These are phyloP conservation scores for Epicampocera succincta DNA, from an alignment of 2,888 invertebrate species.

Conservation along the genomic window DNA sequence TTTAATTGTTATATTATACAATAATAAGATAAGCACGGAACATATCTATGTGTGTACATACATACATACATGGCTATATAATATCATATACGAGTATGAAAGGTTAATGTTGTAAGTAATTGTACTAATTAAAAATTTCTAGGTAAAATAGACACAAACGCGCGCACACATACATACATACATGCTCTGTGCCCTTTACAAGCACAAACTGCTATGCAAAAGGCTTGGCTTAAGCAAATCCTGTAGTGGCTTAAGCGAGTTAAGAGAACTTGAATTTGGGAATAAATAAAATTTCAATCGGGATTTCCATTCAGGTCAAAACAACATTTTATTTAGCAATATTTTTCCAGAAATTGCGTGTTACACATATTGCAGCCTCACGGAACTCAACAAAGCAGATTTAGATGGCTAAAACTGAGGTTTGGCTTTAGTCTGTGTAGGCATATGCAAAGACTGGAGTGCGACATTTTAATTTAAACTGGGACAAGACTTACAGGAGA, in stretches of 20 bases:
- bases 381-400: slow-evolving; percentile 23
- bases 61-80: too few relatives aligned
- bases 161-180: neutral
- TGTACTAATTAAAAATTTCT: slow-evolving; percentile 78
- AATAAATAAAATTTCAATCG: slow-evolving; percentile 78
- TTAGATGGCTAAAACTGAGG: slow-evolving; percentile 43
- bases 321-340: slow-evolving; percentile 50
- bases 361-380: slow-evolving; percentile 8
- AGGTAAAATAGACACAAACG: slow-evolving; percentile 72
- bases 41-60: too few relatives aligned
- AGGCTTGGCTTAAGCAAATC: slow-evolving; percentile 72
- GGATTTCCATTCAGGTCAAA: slow-evolving; percentile 75
- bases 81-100: too few relatives aligned
- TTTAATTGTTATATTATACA: slow-evolving; percentile 32
- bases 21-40: neutral
- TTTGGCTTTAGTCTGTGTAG: slow-evolving; percentile 66
- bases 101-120: slow-evolving; percentile 80
- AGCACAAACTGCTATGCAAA: slow-evolving; percentile 14
- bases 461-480: slow-evolving; percentile 79
- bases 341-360: slow-evolving; percentile 70
- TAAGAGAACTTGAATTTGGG: slow-evolving; percentile 77
- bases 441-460: slow-evolving; percentile 50
- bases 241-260: slow-evolving; percentile 79
- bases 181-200: neutral
- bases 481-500: slow-evolving; percentile 53